These are phyloP conservation scores for Drosophila albomicans DNA, from an alignment of 1,140 invertebrate species.

Conservation along the genomic window DNA sequence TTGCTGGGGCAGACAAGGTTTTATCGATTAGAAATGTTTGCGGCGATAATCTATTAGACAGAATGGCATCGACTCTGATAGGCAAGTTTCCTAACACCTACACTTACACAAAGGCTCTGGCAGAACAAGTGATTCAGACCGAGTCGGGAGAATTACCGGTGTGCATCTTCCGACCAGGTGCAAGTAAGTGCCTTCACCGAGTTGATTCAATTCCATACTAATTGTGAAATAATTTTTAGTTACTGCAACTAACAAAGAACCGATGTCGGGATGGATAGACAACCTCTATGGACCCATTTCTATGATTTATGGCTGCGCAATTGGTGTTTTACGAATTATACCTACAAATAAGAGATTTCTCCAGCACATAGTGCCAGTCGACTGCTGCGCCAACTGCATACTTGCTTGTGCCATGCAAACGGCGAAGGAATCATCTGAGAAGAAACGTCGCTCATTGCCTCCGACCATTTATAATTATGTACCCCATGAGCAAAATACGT, in stretches of 20 bases:
- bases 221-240: constrained; percentile 87
- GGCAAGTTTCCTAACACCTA: constrained; percentile 93
- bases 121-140: constrained; percentile 89
- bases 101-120: constrained; percentile 92
- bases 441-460: constrained; percentile 23
- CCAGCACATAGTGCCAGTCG: constrained; percentile 92
- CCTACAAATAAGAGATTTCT: constrained; percentile 85
- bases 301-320: constrained; percentile 88
- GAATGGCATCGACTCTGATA: constrained; percentile 88
- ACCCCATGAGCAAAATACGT: constrained; percentile 87
- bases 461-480: constrained; percentile 89
- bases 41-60: constrained; percentile 87
- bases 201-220: constrained; percentile 87
- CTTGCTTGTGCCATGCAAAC: constrained; percentile 90
- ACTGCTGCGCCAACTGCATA: constrained; percentile 90
- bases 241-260: constrained; percentile 91
- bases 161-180: constrained; percentile 89
- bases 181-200: constrained; percentile 86
- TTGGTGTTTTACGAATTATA: constrained; percentile 90
- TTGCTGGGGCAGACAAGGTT: constrained; percentile 88
- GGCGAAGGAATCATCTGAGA: constrained; percentile 85
- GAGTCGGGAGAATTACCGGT: constrained; percentile 89
- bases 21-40: constrained; percentile 84
- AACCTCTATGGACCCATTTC: constrained; percentile 96
- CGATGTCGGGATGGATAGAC: constrained; percentile 93